phyloP scores from a whole-genome alignment of 1,140 invertebrate species.

The Octopus sinensis region DNA sequence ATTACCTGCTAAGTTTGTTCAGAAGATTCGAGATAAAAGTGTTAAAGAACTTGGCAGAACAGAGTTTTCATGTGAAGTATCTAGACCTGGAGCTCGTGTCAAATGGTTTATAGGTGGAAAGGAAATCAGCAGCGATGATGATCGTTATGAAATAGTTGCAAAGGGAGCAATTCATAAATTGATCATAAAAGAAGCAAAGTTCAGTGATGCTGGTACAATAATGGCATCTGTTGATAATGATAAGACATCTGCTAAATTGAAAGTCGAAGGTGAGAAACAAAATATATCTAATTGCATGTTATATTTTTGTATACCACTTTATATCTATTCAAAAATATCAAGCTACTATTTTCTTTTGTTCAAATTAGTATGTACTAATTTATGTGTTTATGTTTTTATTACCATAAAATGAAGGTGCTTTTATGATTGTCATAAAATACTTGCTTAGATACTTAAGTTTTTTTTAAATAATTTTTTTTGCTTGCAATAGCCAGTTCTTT shows the following conservation, averaged over 20 bases:
- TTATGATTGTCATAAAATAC: too few relatives aligned
- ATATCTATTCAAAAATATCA: too few relatives aligned
- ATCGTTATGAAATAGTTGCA: constrained; percentile 70
- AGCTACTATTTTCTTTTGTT: too few relatives aligned
- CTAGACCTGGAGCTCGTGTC: constrained; percentile 53
- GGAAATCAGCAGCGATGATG: constrained; percentile 53
- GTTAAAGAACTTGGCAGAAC: constrained; percentile 65
- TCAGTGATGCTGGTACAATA: constrained; percentile 46
- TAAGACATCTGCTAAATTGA: constrained; percentile 44
- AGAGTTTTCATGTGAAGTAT: constrained; percentile 57
- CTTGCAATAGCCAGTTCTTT: too few relatives aligned
- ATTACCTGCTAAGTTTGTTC: constrained; percentile 46
- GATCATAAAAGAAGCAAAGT: constrained; percentile 43
- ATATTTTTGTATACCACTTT: too few relatives aligned
- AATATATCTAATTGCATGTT: too few relatives aligned
- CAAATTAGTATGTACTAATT: too few relatives aligned
- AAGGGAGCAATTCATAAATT: constrained; percentile 46
- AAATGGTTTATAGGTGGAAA: constrained; percentile 58
- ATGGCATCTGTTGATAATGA: constrained; percentile 49
- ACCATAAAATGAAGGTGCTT: too few relatives aligned
- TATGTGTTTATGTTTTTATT: too few relatives aligned
- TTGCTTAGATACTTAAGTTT: too few relatives aligned
- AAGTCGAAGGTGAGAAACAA: constrained; percentile 41
- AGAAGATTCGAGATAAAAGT: constrained; percentile 56
- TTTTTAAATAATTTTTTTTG: too few relatives aligned